Evolutionary conservation across 2,797 vertebrate species (phyloP).

Genomic region (Diplodus sargus): DNA sequence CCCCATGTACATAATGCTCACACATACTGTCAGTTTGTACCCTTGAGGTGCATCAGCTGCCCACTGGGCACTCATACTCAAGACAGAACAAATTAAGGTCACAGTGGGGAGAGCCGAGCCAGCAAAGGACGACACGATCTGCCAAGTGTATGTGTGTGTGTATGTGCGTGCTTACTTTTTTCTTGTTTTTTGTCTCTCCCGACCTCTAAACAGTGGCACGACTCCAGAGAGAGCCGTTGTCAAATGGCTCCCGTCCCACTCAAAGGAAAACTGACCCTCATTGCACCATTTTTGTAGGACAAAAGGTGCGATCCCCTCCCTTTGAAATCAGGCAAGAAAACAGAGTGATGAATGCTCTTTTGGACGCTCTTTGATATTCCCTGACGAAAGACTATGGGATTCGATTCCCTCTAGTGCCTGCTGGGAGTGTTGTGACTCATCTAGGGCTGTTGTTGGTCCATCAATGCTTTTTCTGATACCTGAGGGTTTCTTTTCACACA

Average conservation of each 20-base stretch:
- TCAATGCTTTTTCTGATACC: slow-evolving; percentile 34
- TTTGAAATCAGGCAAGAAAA: slow-evolving; percentile 67
- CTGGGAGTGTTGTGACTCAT: slow-evolving; percentile 54
- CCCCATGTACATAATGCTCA: slow-evolving; percentile 56
- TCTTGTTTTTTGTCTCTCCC: slow-evolving; percentile 34
- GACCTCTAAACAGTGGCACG: slow-evolving; percentile 69
- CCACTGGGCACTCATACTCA: slow-evolving; percentile 76
- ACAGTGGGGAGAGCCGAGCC: slow-evolving; percentile 75
- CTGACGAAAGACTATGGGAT: slow-evolving; percentile 49
- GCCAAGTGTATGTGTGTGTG: slow-evolving; percentile 56
- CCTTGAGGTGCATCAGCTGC: slow-evolving; percentile 77
- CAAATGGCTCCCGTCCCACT: slow-evolving; percentile 63
- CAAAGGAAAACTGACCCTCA: slow-evolving; percentile 63
- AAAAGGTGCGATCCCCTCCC: slow-evolving; percentile 60
- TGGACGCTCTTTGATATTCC: slow-evolving; percentile 63
- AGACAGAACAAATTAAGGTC: slow-evolving; percentile 88
- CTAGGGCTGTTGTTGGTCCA: slow-evolving; percentile 33
- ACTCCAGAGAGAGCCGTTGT: slow-evolving; percentile 67
- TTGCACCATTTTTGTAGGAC: slow-evolving; percentile 68
- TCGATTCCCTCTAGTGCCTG: slow-evolving; percentile 38
- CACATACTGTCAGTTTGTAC: slow-evolving; percentile 72
- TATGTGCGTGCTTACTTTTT: slow-evolving; percentile 26
- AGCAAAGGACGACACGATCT: slow-evolving; percentile 58
- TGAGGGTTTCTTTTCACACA: slow-evolving; percentile 35
- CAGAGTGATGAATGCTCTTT: slow-evolving; percentile 60